Evolutionary conservation across 2,797 vertebrate species (phyloP), one percentile per base, ranked within the genome.

Genomic region (Sphaeramia orbicularis): DNA sequence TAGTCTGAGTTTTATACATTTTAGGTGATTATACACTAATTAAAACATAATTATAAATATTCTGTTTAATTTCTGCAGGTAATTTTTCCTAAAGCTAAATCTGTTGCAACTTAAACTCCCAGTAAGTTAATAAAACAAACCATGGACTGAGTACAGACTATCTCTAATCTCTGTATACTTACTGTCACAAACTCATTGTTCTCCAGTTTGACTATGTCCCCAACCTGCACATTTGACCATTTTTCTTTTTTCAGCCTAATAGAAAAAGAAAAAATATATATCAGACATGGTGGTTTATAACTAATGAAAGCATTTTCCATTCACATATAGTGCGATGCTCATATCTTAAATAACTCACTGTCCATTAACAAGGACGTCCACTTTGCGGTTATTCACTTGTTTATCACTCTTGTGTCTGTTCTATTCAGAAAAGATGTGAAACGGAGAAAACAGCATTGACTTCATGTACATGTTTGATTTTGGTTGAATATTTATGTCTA

Each of bases 181-280:
- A 98, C 97, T 6, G 96, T 96, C 45, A 98, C 97, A 87, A 95
- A 95, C 78, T 96, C 92, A 67, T 99, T 95, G 69, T 95, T 98
- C 86, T 96, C 93, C 87, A 99, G 90, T 84, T 95, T 96, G 81
- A 99, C 92, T 64, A 98, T 94, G 84, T 99, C 97, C 15, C 98
- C 97, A 32, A 99, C 97, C 86, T 96, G 95, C 57, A 99, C 92
- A 36, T 97, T 95, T 96, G 94, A 96, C 98, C 96, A 99, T 90
- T 95, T 97, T 67, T 97, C 95, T 21, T 85, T 92, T 64, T 81
- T 92, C 47, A 98, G 64, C 78, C 98, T 99, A 87, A 10, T 14
- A 50, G 12, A 51, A 50, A 50, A 2, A 64, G 42, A 41, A 14
- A 0, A 42, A 35, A 15, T 1, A 13, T 1, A 13, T 11, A 27